phyloP scores from a whole-genome alignment of 2,113 vertebrate species.

The Rhadina sibilatrix region DNA sequence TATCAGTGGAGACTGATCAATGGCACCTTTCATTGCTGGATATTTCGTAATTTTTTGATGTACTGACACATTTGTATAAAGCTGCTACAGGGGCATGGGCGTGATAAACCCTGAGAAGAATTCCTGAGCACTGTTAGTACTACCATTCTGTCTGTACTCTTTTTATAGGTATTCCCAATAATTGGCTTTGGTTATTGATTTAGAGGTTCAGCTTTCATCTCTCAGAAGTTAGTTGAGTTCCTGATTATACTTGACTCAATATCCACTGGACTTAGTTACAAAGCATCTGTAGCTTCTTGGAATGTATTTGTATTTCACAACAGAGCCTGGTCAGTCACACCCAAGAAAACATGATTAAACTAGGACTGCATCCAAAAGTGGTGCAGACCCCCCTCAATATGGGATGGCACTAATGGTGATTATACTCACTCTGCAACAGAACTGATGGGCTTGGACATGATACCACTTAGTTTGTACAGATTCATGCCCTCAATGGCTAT shows the following conservation, averaged over 20 bases:
- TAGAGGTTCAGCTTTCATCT: not conserved
- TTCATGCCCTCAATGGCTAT: accelerated
- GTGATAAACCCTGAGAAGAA: not conserved
- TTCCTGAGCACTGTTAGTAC: not conserved
- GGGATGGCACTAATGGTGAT: not conserved
- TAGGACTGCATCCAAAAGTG: not conserved
- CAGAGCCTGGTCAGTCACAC: not conserved
- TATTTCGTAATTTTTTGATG: not conserved
- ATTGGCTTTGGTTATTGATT: not conserved
- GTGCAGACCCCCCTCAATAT: not conserved
- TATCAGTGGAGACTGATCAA: not conserved
- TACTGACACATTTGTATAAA: not conserved
- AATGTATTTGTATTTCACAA: not conserved
- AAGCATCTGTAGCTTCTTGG: not conserved
- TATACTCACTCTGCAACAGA: not conserved
- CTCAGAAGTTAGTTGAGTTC: not conserved
- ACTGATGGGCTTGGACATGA: not conserved
- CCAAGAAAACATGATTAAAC: not conserved
- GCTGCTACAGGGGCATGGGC: not conserved
- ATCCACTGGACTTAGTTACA: not conserved
- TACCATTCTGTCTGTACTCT: not conserved
- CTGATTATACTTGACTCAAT: not conserved
- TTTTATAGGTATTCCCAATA: not conserved
- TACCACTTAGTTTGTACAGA: not conserved
- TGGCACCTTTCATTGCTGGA: not conserved